Evolutionary conservation across 2,797 vertebrate genomes (phyloP), one percentile per base, ranked within the genome.

Genomic region (Phalloptychus januarius): DNA sequence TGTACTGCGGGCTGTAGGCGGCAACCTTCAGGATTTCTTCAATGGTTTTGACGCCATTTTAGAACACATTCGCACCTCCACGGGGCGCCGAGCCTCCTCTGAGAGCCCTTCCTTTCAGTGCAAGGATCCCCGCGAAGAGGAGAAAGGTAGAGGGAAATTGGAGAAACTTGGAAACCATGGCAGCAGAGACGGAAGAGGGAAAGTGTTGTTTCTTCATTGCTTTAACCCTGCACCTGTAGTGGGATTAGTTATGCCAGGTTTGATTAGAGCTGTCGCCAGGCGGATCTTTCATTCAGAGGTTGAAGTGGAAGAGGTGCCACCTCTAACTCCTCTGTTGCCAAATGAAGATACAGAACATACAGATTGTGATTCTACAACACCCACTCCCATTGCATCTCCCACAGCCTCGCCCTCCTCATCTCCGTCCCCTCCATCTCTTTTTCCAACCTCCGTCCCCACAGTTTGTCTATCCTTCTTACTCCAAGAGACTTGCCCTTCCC

Each of bases 41-140:
- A 99, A 99, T 72, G 98, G 98, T 88, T 99, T 99, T 50, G 98
- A 99, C 70, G 98, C 98, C 89, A 96, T 99, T 89, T 95, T 99
- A 94, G 98, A 99, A 92, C 98, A 99, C 89, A 97, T 98, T 93
- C 97, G 98, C 92, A 98, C 98, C 92, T 98, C 98, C 75, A 98
- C 97, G 20, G 98, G 98, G 84, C 97, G 96, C 83, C 96, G 97
- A 45, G 97, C 96, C 83, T 96, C 97, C 12, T 93, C 97, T 40
- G 98, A 99, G 94, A 97, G 97, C 61, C 97, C 98, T 78, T 99
- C 98, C 84, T 99, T 99, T 94, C 97, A 99, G 94, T 99, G 98
- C 96, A 98, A 97, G 94, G 98, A 99, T 86, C 96, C 96, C 72
- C 90, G 93, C 0, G 97, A 96, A 84, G 97, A 96, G 85, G 96